Evolutionary conservation across 2,113 vertebrate genomes (phyloP).

Genomic region (Nycticebus coucang): DNA sequence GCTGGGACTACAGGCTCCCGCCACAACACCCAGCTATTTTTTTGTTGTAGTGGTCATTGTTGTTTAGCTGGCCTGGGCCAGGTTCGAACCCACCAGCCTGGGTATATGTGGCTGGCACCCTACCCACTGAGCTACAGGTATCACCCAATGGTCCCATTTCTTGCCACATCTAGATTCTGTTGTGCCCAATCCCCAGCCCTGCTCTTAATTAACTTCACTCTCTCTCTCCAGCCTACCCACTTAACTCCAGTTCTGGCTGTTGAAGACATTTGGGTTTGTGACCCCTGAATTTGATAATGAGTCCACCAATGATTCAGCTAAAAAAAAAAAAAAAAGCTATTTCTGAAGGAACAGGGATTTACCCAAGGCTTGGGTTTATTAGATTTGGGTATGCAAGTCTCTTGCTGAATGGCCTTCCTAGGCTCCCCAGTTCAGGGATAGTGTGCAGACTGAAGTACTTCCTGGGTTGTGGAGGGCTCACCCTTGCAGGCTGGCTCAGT

Average conservation of each 20-base stretch:
- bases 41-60: too few relatives aligned
- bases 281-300: background rate
- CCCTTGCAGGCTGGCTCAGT: slow-evolving; percentile 94
- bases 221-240: background rate
- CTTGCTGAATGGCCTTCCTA: background rate
- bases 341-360: background rate
- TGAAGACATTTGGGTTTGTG: background rate
- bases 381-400: background rate
- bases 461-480: slow-evolving; percentile 61
- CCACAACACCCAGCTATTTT: too few relatives aligned
- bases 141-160: background rate
- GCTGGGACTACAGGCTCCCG: too few relatives aligned
- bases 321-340: slow-evolving; percentile 20
- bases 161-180: background rate
- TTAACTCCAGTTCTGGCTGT: background rate
- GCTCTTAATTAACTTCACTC: background rate
- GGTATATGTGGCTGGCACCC: too few relatives aligned
- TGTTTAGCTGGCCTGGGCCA: too few relatives aligned
- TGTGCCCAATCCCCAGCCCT: background rate
- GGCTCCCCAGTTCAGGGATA: background rate
- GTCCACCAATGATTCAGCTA: background rate
- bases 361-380: background rate
- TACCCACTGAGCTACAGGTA: too few relatives aligned
- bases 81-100: too few relatives aligned
- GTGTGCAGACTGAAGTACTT: background rate